phyloP scores from a whole-genome alignment of 2,888 invertebrate species.

The Dryocosmus kuriphilus region DNA sequence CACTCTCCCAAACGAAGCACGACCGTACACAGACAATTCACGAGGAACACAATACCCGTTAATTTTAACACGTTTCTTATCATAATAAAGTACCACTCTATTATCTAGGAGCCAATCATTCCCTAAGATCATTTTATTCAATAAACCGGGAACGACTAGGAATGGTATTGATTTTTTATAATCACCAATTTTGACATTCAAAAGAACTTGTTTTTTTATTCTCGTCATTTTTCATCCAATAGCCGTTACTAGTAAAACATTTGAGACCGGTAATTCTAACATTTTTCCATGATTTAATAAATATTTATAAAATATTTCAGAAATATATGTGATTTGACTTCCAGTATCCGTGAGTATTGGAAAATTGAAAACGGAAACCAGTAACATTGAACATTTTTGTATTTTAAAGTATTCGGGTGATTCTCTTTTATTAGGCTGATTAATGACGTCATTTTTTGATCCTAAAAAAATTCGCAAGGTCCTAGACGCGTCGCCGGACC shows the following conservation, averaged over 20 bases:
- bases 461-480: background rate
- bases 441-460: background rate
- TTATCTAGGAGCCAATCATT: constrained; percentile 52
- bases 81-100: constrained; percentile 46
- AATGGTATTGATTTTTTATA: constrained; percentile 35
- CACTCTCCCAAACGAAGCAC: background rate
- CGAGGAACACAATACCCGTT: too few species aligned
- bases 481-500: constrained; percentile 3
- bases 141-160: constrained; percentile 49
- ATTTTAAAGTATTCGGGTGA: background rate
- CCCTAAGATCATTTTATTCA: constrained; percentile 50
- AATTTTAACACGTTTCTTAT: background rate
- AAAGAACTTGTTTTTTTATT: too few species aligned
- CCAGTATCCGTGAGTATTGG: too few species aligned
- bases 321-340: constrained; percentile 46
- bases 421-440: background rate
- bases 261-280: constrained; percentile 42
- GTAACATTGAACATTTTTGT: background rate
- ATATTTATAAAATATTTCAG: constrained; percentile 42
- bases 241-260: too few species aligned
- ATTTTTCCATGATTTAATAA: constrained; percentile 12
- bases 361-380: background rate
- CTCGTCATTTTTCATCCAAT: too few species aligned
- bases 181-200: too few species aligned
- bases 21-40: background rate